Base-by-base conservation (phyloP, 2,888 invertebrate genomes). In the Agriopis marginaria region DNA sequence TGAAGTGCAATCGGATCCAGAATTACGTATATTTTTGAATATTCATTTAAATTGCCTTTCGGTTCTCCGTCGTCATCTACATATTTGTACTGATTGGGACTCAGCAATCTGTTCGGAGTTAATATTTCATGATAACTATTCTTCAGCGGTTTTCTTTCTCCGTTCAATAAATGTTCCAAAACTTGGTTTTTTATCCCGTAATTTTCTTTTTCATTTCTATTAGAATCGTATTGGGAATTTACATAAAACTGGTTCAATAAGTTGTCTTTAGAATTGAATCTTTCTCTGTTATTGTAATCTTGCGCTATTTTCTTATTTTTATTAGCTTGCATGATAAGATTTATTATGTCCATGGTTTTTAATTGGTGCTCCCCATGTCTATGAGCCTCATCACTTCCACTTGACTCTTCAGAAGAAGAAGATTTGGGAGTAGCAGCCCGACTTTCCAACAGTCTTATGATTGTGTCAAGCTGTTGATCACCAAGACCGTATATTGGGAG, bases 21-120 rank as follows among this genome's bases (percentile, higher is more conserved):
- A 63, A 92, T 76, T 14, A 92, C 75, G 56, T 85, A 89, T 55
- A 91, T 76, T 79, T 87, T 88, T 3, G 88, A 87, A 78, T 87
- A 87, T 39, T 84, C 78, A 55, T 81, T 77, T 3, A 80, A 68
- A 61, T 70, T 71, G 17, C 42, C 63, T 14, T 62, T 42, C 8
- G 55, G 50, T 32, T 63, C 44, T 51, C 71, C 65, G 7, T 54
- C 54, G 50, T 73, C 62, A 17, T 54, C 73, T 44, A 75, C 68
- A 62, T 67, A 51, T 11, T 49, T 51, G 12, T 67, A 56, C 9
- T 45, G 11, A 45, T 14, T 17, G 5, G 55, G 50, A 47, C 12
- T 49, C 5, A 71, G 51, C 58, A 77, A 72, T 32, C 68, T 68
- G 66, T 72, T 74, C 14, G 74, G 74, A 32, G 39, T 68, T 7